phyloP scores from a whole-genome alignment of 2,113 vertebrate genomes.

The Trinectes maculatus region DNA sequence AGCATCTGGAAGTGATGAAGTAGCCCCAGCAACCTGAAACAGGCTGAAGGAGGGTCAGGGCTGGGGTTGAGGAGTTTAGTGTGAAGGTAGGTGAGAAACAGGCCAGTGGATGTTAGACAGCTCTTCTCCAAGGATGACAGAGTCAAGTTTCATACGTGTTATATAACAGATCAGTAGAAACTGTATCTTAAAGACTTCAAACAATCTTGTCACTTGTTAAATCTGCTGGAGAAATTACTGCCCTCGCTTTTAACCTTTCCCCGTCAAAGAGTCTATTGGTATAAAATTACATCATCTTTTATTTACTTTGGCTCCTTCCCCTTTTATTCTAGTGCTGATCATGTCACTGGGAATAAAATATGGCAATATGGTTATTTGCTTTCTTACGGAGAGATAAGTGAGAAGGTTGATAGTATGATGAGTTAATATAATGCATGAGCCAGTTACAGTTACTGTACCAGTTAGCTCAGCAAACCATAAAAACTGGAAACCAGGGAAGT shows the following conservation, averaged over 20 bases:
- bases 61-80: slow-evolving; percentile 11
- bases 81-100: slow-evolving; percentile 29
- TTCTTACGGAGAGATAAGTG: neutral
- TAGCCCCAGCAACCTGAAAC: slow-evolving; percentile 17
- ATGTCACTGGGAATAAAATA: neutral
- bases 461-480: neutral
- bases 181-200: slow-evolving; percentile 13
- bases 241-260: slow-evolving; percentile 10
- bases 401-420: neutral
- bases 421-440: neutral
- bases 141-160: slow-evolving; percentile 27
- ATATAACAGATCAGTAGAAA: slow-evolving; percentile 10
- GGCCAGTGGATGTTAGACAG: slow-evolving; percentile 11
- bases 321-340: neutral
- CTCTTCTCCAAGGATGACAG: neutral
- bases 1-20: slow-evolving; percentile 68
- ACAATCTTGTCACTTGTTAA: neutral
- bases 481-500: neutral
- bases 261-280: neutral
- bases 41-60: slow-evolving; percentile 40
- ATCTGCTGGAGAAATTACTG: slow-evolving; percentile 27
- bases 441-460: neutral
- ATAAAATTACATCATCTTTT: slow-evolving; percentile 17
- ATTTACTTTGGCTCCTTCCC: slow-evolving; percentile 13
- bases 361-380: neutral